Conservation (phyloP, 2,888 invertebrate species). For the Boloria selene region DNA sequence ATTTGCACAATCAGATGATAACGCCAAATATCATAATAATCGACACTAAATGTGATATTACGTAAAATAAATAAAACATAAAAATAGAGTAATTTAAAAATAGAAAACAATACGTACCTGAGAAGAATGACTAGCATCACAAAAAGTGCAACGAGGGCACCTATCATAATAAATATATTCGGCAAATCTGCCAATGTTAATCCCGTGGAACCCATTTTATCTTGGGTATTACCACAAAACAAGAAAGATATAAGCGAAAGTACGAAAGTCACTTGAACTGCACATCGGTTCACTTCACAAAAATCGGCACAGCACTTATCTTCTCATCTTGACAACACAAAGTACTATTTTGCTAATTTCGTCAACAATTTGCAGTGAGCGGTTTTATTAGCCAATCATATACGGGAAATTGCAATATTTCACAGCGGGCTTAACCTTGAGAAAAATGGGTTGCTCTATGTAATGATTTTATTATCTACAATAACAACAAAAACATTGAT, state of each 20-base stretch:
- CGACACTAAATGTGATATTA: neutral
- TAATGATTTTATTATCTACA: slow-evolving; percentile 50
- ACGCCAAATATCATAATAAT: too few relatives aligned
- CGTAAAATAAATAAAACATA: neutral
- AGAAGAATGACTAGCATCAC: slow-evolving; percentile 89
- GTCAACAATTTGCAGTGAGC: slow-evolving; percentile 34
- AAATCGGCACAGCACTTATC: slow-evolving; percentile 45
- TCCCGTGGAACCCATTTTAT: slow-evolving; percentile 70
- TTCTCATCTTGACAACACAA: slow-evolving; percentile 37
- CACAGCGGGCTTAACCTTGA: slow-evolving; percentile 47
- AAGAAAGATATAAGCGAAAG: slow-evolving; percentile 50
- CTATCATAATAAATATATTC: slow-evolving; percentile 89
- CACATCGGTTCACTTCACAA: slow-evolving; percentile 60
- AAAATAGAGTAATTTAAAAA: slow-evolving; percentile 3
- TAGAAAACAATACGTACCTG: slow-evolving; percentile 83
- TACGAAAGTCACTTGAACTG: slow-evolving; percentile 48
- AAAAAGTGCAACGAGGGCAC: slow-evolving; percentile 87
- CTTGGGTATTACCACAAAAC: slow-evolving; percentile 52
- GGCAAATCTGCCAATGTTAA: slow-evolving; percentile 88
- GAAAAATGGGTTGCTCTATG: slow-evolving; percentile 41
- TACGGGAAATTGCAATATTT: slow-evolving; percentile 51
- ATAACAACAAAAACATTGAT: slow-evolving; percentile 77
- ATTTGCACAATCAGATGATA: too few relatives aligned
- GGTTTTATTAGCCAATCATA: slow-evolving; percentile 41
- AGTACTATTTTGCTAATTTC: slow-evolving; percentile 49